These are phyloP conservation scores for Drosophila jambulina DNA, from an alignment of 1,140 invertebrate genomes.

Conservation along the genomic window DNA sequence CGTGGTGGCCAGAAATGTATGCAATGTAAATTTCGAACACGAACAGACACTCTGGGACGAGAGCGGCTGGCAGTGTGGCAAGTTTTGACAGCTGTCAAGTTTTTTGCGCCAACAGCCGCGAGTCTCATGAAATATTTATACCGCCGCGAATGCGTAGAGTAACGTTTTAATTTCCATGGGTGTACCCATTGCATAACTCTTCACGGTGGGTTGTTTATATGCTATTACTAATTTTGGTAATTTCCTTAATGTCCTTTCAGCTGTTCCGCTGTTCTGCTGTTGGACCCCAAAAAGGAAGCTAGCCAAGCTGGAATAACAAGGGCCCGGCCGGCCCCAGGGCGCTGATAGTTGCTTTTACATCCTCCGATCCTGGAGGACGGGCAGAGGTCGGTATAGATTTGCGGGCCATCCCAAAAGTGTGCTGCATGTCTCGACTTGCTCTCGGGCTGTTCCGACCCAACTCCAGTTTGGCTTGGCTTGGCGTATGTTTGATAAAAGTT, in stretches of 20 bases:
- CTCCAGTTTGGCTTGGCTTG: slow-evolving; percentile 37
- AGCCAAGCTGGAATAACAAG: slow-evolving; percentile 79
- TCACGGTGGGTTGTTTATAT: slow-evolving; percentile 61
- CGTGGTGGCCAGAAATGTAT: slow-evolving; percentile 41
- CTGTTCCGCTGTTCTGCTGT: slow-evolving; percentile 39
- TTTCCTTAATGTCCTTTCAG: slow-evolving; percentile 81
- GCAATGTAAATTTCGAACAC: slow-evolving; percentile 66
- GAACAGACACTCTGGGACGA: slow-evolving; percentile 1
- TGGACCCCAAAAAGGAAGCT: slow-evolving; percentile 60
- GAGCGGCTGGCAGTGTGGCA: slow-evolving; percentile 29
- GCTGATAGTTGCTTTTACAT: slow-evolving; percentile 75
- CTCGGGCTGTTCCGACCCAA: slow-evolving; percentile 15
- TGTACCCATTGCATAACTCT: slow-evolving; percentile 18
- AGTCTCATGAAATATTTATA: slow-evolving; percentile 80
- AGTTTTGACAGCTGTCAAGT: slow-evolving; percentile 79
- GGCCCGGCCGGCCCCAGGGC: slow-evolving; percentile 64
- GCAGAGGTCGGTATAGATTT: slow-evolving; percentile 18
- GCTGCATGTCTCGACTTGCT: slow-evolving; percentile 45
- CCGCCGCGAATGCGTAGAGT: slow-evolving; percentile 56
- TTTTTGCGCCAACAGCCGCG: slow-evolving; percentile 65
- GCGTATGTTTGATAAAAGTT: slow-evolving; percentile 83
- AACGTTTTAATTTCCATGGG: slow-evolving; percentile 64
- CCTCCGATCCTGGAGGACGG: slow-evolving; percentile 6
- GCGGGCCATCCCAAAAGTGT: slow-evolving; percentile 35
- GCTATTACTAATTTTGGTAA: slow-evolving; percentile 75